Conservation (phyloP, 30 jellyfish, hydroid and myxozoan genomes). For the Euphysa ruthae region DNA sequence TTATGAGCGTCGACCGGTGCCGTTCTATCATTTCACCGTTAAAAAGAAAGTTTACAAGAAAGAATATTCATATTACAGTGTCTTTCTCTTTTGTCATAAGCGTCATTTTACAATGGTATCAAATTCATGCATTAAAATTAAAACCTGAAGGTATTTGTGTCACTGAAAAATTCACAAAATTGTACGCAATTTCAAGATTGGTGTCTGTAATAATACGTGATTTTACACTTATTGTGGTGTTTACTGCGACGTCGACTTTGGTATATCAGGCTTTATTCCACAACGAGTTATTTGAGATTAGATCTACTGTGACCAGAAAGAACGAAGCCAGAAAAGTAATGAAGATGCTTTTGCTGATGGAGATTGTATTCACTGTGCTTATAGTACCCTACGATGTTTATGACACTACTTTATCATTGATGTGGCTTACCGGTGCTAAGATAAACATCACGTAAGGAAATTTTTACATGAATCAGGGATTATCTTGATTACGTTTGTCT, state of each 20-base stretch:
- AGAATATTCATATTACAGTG: conserved; percentile 27
- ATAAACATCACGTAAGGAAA: conserved; percentile 11
- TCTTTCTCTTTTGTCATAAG: conserved; percentile 6
- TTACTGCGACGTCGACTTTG: conserved; percentile 15
- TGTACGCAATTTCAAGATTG: conserved; percentile 13
- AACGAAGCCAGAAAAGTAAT: conserved; percentile 7
- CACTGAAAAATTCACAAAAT: background rate
- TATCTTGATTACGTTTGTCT: no score
- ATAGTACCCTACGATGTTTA: conserved; percentile 28
- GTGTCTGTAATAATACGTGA: conserved; percentile 5
- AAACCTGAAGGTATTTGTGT: background rate
- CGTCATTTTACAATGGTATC: conserved; percentile 19
- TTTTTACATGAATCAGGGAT: no score
- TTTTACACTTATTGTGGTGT: conserved; percentile 1
- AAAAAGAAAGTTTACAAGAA: conserved; percentile 7
- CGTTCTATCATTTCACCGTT: conserved; percentile 28
- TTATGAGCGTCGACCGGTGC: conserved; percentile 40
- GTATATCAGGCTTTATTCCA: background rate
- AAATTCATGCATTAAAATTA: background rate
- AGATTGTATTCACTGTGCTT: conserved; percentile 18
- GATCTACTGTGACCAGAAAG: background rate
- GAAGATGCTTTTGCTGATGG: conserved; percentile 23
- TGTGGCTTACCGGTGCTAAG: background rate
- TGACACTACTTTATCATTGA: conserved; percentile 16
- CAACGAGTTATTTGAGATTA: background rate